Conservation (phyloP, 2,888 invertebrate species). For the Epicampocera succincta region DNA sequence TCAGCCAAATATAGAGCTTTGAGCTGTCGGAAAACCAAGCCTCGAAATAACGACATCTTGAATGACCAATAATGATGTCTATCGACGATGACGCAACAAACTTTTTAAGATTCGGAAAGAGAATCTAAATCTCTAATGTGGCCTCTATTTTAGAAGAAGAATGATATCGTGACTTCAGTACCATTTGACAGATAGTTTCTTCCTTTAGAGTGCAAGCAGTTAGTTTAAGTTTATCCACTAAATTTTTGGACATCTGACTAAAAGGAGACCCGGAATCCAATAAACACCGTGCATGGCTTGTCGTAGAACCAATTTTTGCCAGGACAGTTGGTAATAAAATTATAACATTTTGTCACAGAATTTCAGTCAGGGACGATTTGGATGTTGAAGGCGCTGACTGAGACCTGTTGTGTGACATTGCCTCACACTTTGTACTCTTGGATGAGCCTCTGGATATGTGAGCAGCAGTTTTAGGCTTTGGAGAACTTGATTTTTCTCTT, state of each 20-base stretch:
- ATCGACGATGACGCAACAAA: too few species aligned
- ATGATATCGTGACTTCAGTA: neutral
- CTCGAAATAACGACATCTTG: too few species aligned
- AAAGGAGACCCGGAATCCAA: neutral
- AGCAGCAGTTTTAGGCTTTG: neutral
- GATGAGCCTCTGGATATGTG: neutral
- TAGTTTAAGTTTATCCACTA: neutral
- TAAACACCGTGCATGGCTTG: neutral
- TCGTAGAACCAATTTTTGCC: neutral
- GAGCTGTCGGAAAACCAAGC: too few species aligned
- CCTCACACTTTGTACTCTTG: neutral
- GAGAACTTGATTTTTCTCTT: neutral
- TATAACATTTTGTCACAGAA: neutral
- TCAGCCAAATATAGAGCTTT: too few species aligned
- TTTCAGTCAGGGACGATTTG: neutral
- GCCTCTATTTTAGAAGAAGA: neutral
- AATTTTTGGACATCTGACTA: neutral
- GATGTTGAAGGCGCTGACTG: neutral
- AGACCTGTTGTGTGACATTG: neutral
- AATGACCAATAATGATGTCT: too few species aligned
- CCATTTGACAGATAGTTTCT: conserved; percentile 1
- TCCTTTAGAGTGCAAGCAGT: neutral
- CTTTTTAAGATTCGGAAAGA: too few species aligned
- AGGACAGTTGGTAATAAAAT: neutral
- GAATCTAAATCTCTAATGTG: too few species aligned